Percentiles rank a stretch among this genome's conserved stretches.
These are phyloP conservation scores for Clarias gariepinus DNA, from an alignment of 2,113 vertebrate genomes.

Conservation along the genomic window DNA sequence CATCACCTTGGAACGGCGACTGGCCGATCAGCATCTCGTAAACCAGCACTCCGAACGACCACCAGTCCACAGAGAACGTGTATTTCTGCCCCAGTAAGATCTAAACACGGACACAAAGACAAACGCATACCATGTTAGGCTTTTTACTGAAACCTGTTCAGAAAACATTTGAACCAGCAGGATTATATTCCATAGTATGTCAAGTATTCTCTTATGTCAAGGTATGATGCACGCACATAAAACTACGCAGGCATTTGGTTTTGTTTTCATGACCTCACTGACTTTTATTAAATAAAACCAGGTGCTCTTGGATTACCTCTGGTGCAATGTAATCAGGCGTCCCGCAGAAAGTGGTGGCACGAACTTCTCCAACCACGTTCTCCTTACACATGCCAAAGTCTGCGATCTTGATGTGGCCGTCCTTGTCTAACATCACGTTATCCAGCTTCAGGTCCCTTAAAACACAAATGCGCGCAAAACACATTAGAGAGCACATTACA, in stretches of 20 bases:
- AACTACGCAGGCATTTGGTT: no score
- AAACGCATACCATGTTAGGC: not conserved
- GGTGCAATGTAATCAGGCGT: slow-evolving; percentile 97
- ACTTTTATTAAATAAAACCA: no score
- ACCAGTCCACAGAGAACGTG: slow-evolving; percentile 98
- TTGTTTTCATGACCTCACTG: no score
- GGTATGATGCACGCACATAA: no score
- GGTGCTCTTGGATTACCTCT: slow-evolving; percentile 57
- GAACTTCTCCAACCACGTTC: slow-evolving; percentile 84
- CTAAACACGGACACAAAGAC: slow-evolving; percentile 63
- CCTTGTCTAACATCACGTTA: slow-evolving; percentile 92
- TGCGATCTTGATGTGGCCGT: slow-evolving; percentile 95
- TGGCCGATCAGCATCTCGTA: slow-evolving; percentile 98
- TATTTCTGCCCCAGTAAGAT: slow-evolving; percentile 92
- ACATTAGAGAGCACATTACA: not conserved
- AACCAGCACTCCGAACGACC: slow-evolving; percentile 95
- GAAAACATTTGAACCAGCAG: not conserved
- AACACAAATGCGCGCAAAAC: not conserved
- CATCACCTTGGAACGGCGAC: slow-evolving; percentile 96
- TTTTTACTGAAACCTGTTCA: not conserved
- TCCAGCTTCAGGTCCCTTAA: slow-evolving; percentile 95
- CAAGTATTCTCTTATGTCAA: slow-evolving; percentile 55
- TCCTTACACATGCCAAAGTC: slow-evolving; percentile 99
- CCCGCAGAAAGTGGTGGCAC: slow-evolving; percentile 94
- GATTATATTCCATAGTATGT: no score